A percentile compares a stretch with the other conserved stretches of the same genome.
Conservation (phyloP, 2,797 vertebrate species). For the Petrocephalus sullivani region DNA sequence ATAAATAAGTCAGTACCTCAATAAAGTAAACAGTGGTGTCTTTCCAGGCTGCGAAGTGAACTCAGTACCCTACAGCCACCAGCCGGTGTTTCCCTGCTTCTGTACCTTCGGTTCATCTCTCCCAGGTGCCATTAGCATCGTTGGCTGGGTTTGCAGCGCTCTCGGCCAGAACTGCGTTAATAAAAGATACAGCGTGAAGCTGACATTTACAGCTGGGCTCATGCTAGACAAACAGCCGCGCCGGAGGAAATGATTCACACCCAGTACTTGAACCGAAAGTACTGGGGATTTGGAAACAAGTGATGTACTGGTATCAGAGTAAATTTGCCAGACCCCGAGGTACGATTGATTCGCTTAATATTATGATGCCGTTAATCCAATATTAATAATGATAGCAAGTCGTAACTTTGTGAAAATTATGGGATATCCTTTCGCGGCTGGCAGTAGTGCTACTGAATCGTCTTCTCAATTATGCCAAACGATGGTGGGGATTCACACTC, state of each 20-base stretch:
- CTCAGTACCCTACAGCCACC: not conserved
- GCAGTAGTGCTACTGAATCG: not conserved
- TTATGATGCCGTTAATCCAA: not conserved
- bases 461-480: not conserved
- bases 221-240: not conserved
- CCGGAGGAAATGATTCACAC: not conserved
- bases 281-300: not conserved
- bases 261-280: slow-evolving; percentile 1
- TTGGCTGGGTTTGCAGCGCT: not conserved
- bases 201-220: not conserved
- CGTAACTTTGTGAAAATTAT: not conserved
- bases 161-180: not conserved
- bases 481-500: not conserved
- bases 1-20: not conserved
- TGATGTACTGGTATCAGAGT: not conserved
- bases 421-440: not conserved
- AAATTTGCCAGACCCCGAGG: not conserved
- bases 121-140: not conserved
- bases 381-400: not conserved
- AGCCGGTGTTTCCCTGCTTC: not conserved
- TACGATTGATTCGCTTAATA: not conserved
- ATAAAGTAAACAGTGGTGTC: not conserved
- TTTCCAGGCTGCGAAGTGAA: not conserved
- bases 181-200: not conserved
- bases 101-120: not conserved